Percentiles rank a stretch among this genome's conserved stretches.
phyloP scores from a whole-genome alignment of 2,797 vertebrate genomes.

The Brachyrhaphis roseni region DNA sequence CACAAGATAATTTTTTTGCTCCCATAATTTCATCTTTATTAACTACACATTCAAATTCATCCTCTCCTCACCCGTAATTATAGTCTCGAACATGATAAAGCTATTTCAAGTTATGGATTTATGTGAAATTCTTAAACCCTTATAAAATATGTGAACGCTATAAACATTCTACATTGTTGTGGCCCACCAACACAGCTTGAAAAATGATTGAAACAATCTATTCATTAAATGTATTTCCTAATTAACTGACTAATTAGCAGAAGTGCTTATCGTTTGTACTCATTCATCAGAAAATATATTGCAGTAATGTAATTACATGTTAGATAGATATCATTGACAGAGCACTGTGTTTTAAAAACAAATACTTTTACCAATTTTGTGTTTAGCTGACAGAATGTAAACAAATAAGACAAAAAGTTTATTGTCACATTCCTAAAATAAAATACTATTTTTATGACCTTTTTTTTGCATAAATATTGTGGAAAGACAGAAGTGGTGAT shows the following conservation, averaged over 20 bases:
- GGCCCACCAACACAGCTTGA: neutral
- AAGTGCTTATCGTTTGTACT: neutral
- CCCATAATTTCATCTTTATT: neutral
- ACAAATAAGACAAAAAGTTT: neutral
- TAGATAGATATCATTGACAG: neutral
- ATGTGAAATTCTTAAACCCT: neutral
- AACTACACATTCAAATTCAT: neutral
- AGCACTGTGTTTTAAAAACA: neutral
- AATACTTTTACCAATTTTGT: neutral
- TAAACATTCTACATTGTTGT: neutral
- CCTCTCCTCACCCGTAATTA: neutral
- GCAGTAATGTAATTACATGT: neutral
- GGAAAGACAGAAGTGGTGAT: no score
- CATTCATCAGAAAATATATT: neutral
- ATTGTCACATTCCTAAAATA: no score
- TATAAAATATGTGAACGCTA: neutral
- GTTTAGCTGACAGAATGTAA: neutral
- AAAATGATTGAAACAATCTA: neutral
- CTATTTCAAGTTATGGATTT: neutral
- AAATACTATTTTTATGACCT: no score
- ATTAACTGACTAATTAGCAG: neutral
- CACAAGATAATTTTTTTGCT: neutral
- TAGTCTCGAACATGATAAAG: neutral
- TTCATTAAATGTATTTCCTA: neutral
- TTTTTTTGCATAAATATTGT: no score